Evolutionary conservation across 2,888 invertebrate species (phyloP).

Genomic region (Tipula helvola): DNA sequence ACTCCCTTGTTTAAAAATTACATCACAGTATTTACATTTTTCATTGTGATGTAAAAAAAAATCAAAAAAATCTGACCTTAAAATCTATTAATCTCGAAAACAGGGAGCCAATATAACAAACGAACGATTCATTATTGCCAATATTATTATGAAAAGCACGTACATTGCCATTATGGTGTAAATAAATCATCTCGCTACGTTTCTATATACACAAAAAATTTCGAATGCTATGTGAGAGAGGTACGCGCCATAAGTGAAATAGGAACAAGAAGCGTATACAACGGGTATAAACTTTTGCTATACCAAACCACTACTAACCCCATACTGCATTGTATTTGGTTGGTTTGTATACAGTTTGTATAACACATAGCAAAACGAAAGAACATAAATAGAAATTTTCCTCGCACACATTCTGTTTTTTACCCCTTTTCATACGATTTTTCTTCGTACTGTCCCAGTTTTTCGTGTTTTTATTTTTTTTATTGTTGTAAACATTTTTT

Average conservation of each 20-base stretch:
- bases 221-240: neutral
- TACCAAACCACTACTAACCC: neutral
- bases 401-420: neutral
- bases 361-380: neutral
- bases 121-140: neutral
- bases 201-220: neutral
- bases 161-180: neutral
- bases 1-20: neutral
- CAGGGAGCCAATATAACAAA: neutral
- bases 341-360: neutral
- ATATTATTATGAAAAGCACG: conserved; percentile 4
- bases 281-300: neutral
- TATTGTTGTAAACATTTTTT: neutral
- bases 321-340: neutral
- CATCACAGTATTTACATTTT: neutral
- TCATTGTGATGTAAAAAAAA: neutral
- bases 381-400: neutral
- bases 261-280: neutral
- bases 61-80: neutral
- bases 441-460: neutral
- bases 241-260: neutral
- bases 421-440: neutral
- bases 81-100: neutral
- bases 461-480: neutral
- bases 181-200: neutral